Evolutionary conservation across 2,888 invertebrate genomes (phyloP), one percentile per base, ranked within the genome.

Genomic region (Oxystoma pomonae): DNA sequence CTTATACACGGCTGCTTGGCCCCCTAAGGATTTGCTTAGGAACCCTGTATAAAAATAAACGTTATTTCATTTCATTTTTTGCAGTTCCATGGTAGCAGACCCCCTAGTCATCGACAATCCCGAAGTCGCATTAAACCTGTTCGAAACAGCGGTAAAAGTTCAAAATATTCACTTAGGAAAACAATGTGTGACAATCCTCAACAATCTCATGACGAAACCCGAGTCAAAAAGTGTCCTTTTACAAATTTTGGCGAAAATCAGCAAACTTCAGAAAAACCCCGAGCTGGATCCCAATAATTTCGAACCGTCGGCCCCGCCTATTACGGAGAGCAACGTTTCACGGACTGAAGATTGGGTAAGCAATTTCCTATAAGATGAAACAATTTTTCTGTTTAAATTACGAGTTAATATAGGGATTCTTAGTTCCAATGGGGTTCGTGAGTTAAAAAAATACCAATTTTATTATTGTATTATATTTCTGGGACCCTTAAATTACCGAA

Each of bases 101-200:
- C 77, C 77, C 20, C 70, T 78, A 16, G 69, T 73, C 59, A 76
- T 77, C 58, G 74, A 74, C 50, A 75, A 76, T n/a, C 75, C 75
- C 20, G 72, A 69, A 16, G 87, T 88, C 0, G 90, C 90, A 3
- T 82, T 92, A 20, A 84, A 86, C 51, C 85, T 91, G 0, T 83
- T 92, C 20, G 87, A 89, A 68, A 89, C 89, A 1, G 90, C 91
- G 19, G 87, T 90, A 74, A 88, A 89, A 73, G 89, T 91, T 74
- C 81, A 90, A 56, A 89, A 91, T 71, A 84, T 87, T 3, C 87
- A 86, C 18, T 81, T 92, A 59, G 88, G 88, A 1, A 84, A 86
- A 67, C 83, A 86, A 63, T 91, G 91, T 73, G 86, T 89, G 20
- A 81, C 84, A 22, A 87, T 86, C 61, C 82, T 92, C 52, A 87